Percentiles rank a stretch among this genome's conserved stretches.
Conservation (phyloP, 2,888 invertebrate genomes). For the Cremastinae sp. region DNA sequence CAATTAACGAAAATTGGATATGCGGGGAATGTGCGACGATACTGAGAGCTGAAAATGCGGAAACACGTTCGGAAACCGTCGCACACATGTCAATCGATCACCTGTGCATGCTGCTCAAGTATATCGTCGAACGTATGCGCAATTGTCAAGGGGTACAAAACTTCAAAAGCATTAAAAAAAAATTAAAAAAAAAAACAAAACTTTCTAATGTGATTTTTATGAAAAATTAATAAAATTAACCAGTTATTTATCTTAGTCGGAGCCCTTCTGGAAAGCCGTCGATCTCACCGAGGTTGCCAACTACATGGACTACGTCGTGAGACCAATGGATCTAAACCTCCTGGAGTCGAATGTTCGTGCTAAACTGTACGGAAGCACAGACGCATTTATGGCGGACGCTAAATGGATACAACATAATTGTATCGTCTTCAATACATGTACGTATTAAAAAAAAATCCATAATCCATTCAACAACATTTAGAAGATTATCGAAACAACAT, state of each 20-base stretch:
- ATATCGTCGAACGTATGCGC: conserved; percentile 91
- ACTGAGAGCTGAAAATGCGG: conserved; percentile 87
- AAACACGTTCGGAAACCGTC: conserved; percentile 87
- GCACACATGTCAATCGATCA: conserved; percentile 87
- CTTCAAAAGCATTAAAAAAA: too few species aligned
- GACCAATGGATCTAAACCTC: conserved; percentile 91
- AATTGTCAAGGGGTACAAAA: conserved; percentile 88
- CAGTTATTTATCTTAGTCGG: conserved; percentile 82
- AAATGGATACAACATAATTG: conserved; percentile 98
- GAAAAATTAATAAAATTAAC: neutral
- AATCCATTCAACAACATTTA: neutral
- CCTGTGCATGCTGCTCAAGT: conserved; percentile 89
- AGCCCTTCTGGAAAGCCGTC: conserved; percentile 90
- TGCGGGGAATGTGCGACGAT: conserved; percentile 93
- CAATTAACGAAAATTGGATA: conserved; percentile 86
- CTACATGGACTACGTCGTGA: conserved; percentile 91
- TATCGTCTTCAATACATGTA: conserved; percentile 93
- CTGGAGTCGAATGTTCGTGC: conserved; percentile 89
- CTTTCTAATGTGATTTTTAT: neutral
- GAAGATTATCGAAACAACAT: neutral
- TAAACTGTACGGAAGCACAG: conserved; percentile 91
- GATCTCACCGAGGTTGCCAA: conserved; percentile 87
- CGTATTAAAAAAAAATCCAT: conserved; percentile 77
- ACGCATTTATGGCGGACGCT: conserved; percentile 93
- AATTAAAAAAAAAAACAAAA: too few species aligned